Base-by-base conservation (phyloP, 1,140 invertebrate species). In the Platorchestia sp. region DNA sequence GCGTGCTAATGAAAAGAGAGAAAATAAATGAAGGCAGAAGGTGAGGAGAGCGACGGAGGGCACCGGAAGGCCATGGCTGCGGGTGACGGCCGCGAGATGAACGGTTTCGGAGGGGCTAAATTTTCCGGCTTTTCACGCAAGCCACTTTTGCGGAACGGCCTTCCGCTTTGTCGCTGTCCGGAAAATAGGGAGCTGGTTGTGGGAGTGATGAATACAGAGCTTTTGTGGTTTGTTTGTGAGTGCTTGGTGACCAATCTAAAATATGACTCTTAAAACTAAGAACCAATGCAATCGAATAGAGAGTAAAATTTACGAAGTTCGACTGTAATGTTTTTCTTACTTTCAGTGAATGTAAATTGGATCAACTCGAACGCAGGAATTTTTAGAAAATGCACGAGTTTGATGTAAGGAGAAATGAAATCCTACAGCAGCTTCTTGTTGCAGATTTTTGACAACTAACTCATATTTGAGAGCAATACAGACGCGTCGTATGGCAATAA, bases 71-170 rank as follows among this genome's bases (percentile, higher is more conserved):
- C 87, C 91, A 93, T 10, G 45, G 41, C 91, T 93, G 91, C 6
- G 5, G 45, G 44, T 93, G 91, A 93, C 45, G 91, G 91, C 43
- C 91, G 0, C 7, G 91, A 45, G 91, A 93, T 93, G 91, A 47
- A 93, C 91, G 91, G 91, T 45, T 44, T 42, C 43, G 19, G 43
- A 44, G 91, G 91, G 41, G 91, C 45, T 44, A 44, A 93, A 93
- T 93, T 93, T 93, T 93, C 43, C 91, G 45, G 91, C 40, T 40
- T 93, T 93, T 45, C 91, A 16, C 43, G 43, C 91, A 47, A 19
- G 19, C 43, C 91, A 93, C 41, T 93, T 93, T 93, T 93, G 91
- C 91, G 91, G 91, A 93, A 93, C 91, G 41, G 91, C 91, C 91
- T 44, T 42, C 91, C 91, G 91, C 91, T 93, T 44, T 93, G 91